Evolutionary conservation across 92 coral and sea anemone genomes (phyloP).

Genomic region (Porites lobata): DNA sequence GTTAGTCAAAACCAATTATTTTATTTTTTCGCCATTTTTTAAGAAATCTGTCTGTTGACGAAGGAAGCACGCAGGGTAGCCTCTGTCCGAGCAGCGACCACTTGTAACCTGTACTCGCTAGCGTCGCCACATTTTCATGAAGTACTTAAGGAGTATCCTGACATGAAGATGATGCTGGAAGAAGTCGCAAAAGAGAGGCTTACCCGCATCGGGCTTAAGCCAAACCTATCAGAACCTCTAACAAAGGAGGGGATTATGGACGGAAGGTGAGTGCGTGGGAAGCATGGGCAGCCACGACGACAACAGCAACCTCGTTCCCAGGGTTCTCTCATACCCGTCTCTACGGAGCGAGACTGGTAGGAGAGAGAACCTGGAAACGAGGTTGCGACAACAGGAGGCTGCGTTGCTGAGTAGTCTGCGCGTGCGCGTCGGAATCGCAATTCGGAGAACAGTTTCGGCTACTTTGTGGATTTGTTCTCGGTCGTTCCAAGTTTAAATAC

Average conservation of each 20-base stretch:
- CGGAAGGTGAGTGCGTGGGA: conserved; percentile 21
- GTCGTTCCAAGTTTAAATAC: no score
- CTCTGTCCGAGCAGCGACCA: conserved; percentile 96
- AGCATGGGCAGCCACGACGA: no score
- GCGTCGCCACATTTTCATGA: conserved; percentile 84
- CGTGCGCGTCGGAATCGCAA: no score
- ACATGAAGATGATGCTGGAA: conserved; percentile 80
- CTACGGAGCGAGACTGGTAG: no score
- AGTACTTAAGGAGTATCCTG: conserved; percentile 90
- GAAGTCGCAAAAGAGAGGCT: conserved; percentile 97
- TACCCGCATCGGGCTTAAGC: conserved; percentile 84
- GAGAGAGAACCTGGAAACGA: not conserved
- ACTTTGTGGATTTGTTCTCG: no score
- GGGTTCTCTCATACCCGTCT: no score
- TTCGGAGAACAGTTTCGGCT: no score
- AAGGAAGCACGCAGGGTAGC: conserved; percentile 94
- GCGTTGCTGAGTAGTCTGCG: no score
- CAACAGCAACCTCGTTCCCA: no score
- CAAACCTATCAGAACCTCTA: conserved; percentile 64
- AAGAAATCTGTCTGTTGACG: conserved; percentile 95
- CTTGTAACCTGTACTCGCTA: conserved; percentile 88
- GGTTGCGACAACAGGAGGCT: no score
- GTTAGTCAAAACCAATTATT: no score
- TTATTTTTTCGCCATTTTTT: not conserved
- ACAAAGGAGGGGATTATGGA: conserved; percentile 20